phyloP scores from a whole-genome alignment of 1,140 invertebrate genomes.

The Propsilocerus akamusi region DNA sequence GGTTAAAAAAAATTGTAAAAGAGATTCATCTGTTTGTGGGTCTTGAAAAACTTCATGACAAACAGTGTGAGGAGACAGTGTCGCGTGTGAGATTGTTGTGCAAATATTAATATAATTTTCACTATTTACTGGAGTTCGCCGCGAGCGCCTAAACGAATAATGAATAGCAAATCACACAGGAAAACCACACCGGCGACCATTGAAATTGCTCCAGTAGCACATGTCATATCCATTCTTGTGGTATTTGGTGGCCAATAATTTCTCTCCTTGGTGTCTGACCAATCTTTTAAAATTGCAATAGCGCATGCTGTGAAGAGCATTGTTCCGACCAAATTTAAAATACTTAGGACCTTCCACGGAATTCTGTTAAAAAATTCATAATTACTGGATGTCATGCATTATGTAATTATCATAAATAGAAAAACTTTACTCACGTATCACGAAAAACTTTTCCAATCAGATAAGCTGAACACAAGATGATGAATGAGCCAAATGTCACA shows the following conservation, averaged over 20 bases:
- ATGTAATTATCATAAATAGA: not conserved
- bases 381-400: not conserved
- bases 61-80: too few species aligned
- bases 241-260: constrained; percentile 25
- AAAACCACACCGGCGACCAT: constrained; percentile 17
- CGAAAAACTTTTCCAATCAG: constrained; percentile 21
- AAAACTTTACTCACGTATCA: constrained; percentile 18
- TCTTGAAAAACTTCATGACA: too few species aligned
- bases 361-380: constrained; percentile 9
- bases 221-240: constrained; percentile 19
- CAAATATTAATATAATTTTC: too few species aligned
- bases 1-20: too few species aligned
- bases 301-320: constrained; percentile 17
- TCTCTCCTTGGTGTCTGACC: constrained; percentile 20
- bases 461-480: constrained; percentile 19
- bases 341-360: constrained; percentile 17
- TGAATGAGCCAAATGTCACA: constrained; percentile 20
- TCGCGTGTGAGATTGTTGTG: too few species aligned
- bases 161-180: constrained; percentile 17
- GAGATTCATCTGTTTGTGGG: too few species aligned
- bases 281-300: constrained; percentile 18
- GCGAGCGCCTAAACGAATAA: constrained; percentile 15
- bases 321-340: constrained; percentile 18
- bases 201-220: constrained; percentile 19
- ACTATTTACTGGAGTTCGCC: constrained; percentile 5